phyloP scores from a whole-genome alignment of 2,888 invertebrate species.

The Oligia strigilis region DNA sequence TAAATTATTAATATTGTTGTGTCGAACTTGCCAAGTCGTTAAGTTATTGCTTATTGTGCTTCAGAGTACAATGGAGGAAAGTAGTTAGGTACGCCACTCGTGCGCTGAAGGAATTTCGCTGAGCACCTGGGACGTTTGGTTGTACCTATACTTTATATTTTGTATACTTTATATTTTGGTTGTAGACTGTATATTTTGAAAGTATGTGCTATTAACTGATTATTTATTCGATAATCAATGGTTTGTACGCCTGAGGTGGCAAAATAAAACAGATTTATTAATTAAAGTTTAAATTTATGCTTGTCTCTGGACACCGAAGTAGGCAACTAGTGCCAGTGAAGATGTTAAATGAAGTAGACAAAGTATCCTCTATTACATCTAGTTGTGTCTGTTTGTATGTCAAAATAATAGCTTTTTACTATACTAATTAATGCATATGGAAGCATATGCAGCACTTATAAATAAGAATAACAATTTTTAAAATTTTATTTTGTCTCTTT shows the following conservation, averaged over 20 bases:
- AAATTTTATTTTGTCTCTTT: no score
- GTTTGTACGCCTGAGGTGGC: neutral
- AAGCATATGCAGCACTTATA: neutral
- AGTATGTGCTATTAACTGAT: neutral
- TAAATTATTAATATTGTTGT: conserved; percentile 64
- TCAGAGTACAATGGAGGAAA: conserved; percentile 53
- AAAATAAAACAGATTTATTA: neutral
- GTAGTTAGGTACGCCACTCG: conserved; percentile 5
- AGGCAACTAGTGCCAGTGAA: neutral
- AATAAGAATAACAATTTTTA: no score
- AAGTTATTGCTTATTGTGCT: conserved; percentile 80
- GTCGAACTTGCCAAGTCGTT: conserved; percentile 66
- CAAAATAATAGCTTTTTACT: neutral
- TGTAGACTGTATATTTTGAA: conserved; percentile 15
- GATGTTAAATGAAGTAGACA: neutral
- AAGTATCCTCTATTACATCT: neutral
- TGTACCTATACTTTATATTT: no score
- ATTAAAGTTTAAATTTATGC: neutral
- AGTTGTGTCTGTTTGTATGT: neutral
- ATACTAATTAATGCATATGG: no score
- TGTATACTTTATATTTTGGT: no score
- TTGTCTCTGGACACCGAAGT: neutral
- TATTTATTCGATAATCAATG: neutral
- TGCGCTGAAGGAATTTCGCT: conserved; percentile 12
- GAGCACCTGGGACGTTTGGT: conserved; percentile 16